Evolutionary conservation across 2,113 vertebrate genomes (phyloP).

Genomic region (Phycodurus eques): DNA sequence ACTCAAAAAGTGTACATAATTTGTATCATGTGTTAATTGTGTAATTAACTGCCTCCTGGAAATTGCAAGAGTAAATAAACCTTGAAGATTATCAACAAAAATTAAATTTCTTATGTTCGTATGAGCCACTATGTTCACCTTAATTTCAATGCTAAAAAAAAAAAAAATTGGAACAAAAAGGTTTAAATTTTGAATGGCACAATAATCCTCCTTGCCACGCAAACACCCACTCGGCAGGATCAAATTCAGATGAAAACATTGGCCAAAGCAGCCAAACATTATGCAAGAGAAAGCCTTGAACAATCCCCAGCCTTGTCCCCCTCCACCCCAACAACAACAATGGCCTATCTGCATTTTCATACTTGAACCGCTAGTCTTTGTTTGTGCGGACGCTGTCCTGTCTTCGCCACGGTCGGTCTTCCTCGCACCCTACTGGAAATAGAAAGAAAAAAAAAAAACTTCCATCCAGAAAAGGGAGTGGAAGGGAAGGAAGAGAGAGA

Average conservation of each 20-base stretch:
- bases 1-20: conserved; percentile 76
- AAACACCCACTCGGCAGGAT: conserved; percentile 40
- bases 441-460: conserved; percentile 27
- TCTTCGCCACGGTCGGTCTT: conserved; percentile 74
- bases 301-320: conserved; percentile 81
- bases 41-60: conserved; percentile 79
- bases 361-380: conserved; percentile 85
- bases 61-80: conserved; percentile 80
- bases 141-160: conserved; percentile 1
- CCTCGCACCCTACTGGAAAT: conserved; percentile 33
- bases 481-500: conserved; percentile 26
- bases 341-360: conserved; percentile 91
- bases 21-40: conserved; percentile 81
- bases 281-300: conserved; percentile 74
- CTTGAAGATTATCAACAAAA: conserved; percentile 68
- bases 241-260: conserved; percentile 65
- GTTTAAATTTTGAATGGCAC: conserved; percentile 33
- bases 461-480: conserved; percentile 61
- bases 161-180: conserved; percentile 13
- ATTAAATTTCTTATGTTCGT: not conserved
- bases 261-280: conserved; percentile 50
- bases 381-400: conserved; percentile 74
- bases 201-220: conserved; percentile 37
- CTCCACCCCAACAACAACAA: conserved; percentile 59
- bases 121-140: not conserved